phyloP scores from a whole-genome alignment of 1,140 invertebrate genomes.

The Prorops nasuta region DNA sequence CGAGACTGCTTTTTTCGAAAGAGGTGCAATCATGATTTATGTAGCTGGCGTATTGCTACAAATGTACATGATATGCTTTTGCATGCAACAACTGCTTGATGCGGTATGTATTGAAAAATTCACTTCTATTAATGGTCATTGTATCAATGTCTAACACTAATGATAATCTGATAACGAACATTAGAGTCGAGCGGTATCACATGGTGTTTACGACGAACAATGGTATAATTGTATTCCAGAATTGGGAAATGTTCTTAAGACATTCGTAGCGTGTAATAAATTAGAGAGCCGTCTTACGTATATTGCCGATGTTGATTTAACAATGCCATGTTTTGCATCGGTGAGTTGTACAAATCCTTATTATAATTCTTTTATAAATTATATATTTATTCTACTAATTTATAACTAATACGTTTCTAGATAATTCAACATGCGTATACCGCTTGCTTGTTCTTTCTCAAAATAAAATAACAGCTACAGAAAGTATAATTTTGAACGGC shows the following conservation, averaged over 20 bases:
- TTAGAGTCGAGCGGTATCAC: constrained; percentile 15
- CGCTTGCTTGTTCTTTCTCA: constrained; percentile 13
- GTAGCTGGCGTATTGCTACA: constrained; percentile 16
- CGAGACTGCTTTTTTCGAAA: too few species aligned
- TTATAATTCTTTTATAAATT: background rate
- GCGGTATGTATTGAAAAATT: constrained; percentile 15
- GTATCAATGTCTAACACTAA: background rate
- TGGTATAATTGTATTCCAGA: constrained; percentile 6
- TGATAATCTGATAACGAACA: background rate
- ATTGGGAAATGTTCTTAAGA: constrained; percentile 1
- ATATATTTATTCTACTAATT: too few species aligned
- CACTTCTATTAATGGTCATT: too few species aligned
- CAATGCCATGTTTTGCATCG: constrained; percentile 13
- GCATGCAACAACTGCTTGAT: constrained; percentile 26
- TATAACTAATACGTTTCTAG: too few species aligned
- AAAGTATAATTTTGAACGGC: too few species aligned
- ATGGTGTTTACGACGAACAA: constrained; percentile 19
- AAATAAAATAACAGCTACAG: constrained; percentile 12
- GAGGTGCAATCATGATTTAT: constrained; percentile 12
- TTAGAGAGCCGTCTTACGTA: constrained; percentile 15
- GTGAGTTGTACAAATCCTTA: constrained; percentile 14
- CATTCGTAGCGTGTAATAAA: constrained; percentile 10
- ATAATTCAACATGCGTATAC: constrained; percentile 24
- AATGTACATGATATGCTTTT: constrained; percentile 30
- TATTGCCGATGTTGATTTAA: constrained; percentile 14